Evolutionary conservation across 2,888 invertebrate species (phyloP).

Genomic region (Trilocha varians): DNA sequence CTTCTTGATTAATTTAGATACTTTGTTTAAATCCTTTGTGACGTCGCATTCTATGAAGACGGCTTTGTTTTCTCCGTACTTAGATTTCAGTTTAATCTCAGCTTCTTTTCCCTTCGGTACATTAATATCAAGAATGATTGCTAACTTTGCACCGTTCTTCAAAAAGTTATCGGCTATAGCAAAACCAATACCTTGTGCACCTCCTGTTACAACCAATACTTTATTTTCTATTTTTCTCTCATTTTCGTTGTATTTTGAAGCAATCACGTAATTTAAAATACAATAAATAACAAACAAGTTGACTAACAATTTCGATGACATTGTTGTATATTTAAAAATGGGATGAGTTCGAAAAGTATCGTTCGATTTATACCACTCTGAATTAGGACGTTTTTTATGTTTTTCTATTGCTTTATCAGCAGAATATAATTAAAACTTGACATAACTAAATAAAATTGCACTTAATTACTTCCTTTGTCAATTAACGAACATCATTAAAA

Average conservation of each 20-base stretch:
- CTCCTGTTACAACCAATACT: conserved; percentile 62
- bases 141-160: conserved; percentile 33
- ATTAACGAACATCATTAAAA: too few relatives aligned
- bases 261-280: background rate
- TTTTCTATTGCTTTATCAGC: too few relatives aligned
- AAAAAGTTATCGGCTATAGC: conserved; percentile 52
- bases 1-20: conserved; percentile 28
- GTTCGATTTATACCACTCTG: background rate
- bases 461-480: too few relatives aligned
- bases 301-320: background rate
- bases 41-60: conserved; percentile 65
- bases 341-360: background rate
- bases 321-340: background rate
- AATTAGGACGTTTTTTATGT: too few relatives aligned
- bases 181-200: conserved; percentile 64
- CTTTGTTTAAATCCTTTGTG: conserved; percentile 44
- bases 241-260: background rate
- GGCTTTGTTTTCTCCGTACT: conserved; percentile 48
- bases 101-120: conserved; percentile 33
- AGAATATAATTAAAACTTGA: too few relatives aligned
- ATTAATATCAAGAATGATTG: conserved; percentile 24
- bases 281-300: background rate
- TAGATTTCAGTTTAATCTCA: conserved; percentile 37
- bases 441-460: too few relatives aligned
- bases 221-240: conserved; percentile 13